Base-by-base conservation (phyloP, 2,888 invertebrate genomes). In the Philopedon plagiatum region DNA sequence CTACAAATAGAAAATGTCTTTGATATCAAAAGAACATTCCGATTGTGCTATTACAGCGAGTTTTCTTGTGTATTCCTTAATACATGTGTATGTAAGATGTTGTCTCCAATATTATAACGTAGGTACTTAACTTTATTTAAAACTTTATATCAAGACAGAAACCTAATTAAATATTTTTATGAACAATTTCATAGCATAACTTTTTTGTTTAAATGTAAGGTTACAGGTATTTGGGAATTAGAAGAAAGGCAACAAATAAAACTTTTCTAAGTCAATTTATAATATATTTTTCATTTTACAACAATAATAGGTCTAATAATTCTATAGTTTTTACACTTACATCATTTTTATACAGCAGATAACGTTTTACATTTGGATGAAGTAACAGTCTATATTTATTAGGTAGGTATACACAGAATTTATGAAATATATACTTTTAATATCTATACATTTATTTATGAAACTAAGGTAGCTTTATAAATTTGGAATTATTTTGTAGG, bases 201-300 rank as follows among this genome's bases (percentile, higher is more conserved):
- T n/a, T n/a, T n/a, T n/a, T n/a, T n/a, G n/a, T n/a, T n/a, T n/a
- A n/a, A n/a, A n/a, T n/a, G n/a, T n/a, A n/a, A n/a, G n/a, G n/a
- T n/a, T n/a, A n/a, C n/a, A n/a, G n/a, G n/a, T n/a, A n/a, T n/a
- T n/a, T n/a, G n/a, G n/a, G n/a, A n/a, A 7, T 26, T 11, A 46
- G 7, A 9, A 9, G 18, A 46, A 46, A 18, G 21, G 15, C 2
- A 37, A 34, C 29, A 21, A 60, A 29, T 21, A 37, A 63, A 51
- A 51, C 51, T 21, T 5, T 7, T 18, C 51, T 19, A 62, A 46
- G 57, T 56, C 54, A 56, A 62, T 69, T 54, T 46, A 62, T 19
- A n/a, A n/a, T 72, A 61, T 61, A 61, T 61, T 67, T 58, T 60
- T 41, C 70, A 73, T 74, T 70, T 76, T 70, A 75, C 74, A 75